Evolutionary conservation across 2,888 invertebrate genomes (phyloP).

Genomic region (Pelosia muscerda): DNA sequence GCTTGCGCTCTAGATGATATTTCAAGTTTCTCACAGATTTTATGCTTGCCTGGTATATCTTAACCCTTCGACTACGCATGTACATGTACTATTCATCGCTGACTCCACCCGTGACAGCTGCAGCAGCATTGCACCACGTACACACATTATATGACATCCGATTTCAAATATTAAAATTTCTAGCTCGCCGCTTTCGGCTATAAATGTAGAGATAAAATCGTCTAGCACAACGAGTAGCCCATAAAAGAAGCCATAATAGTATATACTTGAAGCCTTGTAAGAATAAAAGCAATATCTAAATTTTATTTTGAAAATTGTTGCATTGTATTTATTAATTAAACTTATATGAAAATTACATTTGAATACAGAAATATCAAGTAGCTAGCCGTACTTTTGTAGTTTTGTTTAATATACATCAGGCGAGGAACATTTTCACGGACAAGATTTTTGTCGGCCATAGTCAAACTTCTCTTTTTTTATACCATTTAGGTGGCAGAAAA

Average conservation of each 20-base stretch:
- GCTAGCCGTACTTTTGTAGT: no score
- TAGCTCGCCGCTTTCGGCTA: slow-evolving; percentile 19
- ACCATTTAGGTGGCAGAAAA: no score
- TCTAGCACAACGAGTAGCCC: slow-evolving; percentile 9
- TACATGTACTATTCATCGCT: slow-evolving; percentile 8
- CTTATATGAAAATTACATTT: no score
- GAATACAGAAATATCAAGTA: no score
- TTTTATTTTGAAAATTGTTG: not conserved
- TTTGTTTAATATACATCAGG: no score
- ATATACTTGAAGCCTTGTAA: slow-evolving; percentile 5
- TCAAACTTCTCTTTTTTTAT: no score
- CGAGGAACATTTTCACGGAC: no score
- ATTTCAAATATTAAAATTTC: slow-evolving; percentile 47
- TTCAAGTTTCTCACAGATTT: not conserved
- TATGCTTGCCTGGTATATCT: not conserved
- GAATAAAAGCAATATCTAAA: not conserved
- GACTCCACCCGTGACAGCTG: slow-evolving; percentile 12
- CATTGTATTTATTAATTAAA: no score
- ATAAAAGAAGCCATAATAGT: slow-evolving; percentile 8
- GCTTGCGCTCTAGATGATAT: not conserved
- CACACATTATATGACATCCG: slow-evolving; percentile 19
- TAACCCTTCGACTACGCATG: not conserved
- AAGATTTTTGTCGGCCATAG: not conserved
- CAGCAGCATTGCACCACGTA: slow-evolving; percentile 19
- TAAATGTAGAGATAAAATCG: slow-evolving; percentile 19